These are phyloP conservation scores for Calycopis cecrops DNA, from an alignment of 1,140 invertebrate species.

Conservation along the genomic window DNA sequence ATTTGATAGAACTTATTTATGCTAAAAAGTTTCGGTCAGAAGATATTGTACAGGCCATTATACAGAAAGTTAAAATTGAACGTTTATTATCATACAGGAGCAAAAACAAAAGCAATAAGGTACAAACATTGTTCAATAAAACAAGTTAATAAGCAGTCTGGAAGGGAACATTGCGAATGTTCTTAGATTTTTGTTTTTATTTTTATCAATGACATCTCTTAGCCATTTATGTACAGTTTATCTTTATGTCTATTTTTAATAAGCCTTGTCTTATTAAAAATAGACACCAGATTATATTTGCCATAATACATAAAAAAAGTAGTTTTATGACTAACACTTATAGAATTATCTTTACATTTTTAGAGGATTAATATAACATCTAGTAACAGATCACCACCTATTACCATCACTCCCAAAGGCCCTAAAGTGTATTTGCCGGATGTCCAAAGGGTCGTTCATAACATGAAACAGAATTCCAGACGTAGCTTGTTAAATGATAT, in stretches of 20 bases:
- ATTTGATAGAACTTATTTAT: conserved; percentile 44
- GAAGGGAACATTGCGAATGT: too few relatives aligned
- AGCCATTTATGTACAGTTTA: too few relatives aligned
- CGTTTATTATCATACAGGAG: conserved; percentile 27
- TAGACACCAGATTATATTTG: too few relatives aligned
- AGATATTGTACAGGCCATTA: conserved; percentile 30
- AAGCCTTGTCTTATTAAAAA: too few relatives aligned
- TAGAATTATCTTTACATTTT: not conserved
- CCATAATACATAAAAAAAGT: too few relatives aligned
- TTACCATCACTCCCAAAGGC: conserved; percentile 37
- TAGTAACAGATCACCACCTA: conserved; percentile 32
- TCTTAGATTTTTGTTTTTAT: too few relatives aligned
- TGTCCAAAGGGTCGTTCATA: conserved; percentile 12
- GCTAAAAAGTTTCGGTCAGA: conserved; percentile 37
- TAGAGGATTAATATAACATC: not conserved
- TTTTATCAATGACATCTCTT: too few relatives aligned
- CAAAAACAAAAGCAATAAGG: conserved; percentile 19
- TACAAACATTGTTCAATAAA: too few relatives aligned
- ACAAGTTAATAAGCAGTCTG: too few relatives aligned
- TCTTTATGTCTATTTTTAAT: too few relatives aligned
- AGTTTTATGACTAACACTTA: too few relatives aligned
- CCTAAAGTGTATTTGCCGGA: conserved; percentile 24
- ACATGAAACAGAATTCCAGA: conserved; percentile 23
- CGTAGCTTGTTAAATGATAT: conserved; percentile 18
- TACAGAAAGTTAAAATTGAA: conserved; percentile 33